Percentiles rank a stretch among this genome's conserved stretches.
Conservation (phyloP, 2,888 invertebrate genomes). For the Ceratothoa steindachneri region DNA sequence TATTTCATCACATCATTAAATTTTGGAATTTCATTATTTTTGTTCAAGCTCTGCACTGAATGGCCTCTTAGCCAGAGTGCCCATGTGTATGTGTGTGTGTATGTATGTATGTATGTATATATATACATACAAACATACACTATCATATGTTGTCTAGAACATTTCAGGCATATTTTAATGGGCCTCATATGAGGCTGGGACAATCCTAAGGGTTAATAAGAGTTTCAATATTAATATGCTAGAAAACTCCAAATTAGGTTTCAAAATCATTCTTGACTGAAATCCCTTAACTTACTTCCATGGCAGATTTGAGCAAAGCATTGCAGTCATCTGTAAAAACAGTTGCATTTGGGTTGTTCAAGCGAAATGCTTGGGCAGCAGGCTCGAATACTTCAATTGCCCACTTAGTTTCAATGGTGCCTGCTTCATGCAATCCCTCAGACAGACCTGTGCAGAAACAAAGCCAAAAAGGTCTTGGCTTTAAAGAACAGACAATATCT, state of each 20-base stretch:
- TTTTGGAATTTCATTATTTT: too few species aligned
- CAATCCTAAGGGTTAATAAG: too few species aligned
- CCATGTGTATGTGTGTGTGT: neutral
- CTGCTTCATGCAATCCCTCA: conserved; percentile 58
- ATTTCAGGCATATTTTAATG: too few species aligned
- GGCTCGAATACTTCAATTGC: conserved; percentile 74
- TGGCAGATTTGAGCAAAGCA: conserved; percentile 63
- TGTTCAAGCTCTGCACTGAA: neutral
- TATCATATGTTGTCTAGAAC: too few species aligned
- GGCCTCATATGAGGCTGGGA: too few species aligned
- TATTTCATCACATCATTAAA: too few species aligned
- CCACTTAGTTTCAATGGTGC: conserved; percentile 68
- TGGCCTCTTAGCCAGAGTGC: neutral
- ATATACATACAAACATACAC: neutral
- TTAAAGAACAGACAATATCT: neutral
- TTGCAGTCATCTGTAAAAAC: conserved; percentile 83
- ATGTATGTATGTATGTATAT: neutral
- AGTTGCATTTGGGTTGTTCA: conserved; percentile 68
- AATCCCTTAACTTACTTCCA: conserved; percentile 61
- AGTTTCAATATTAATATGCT: too few species aligned
- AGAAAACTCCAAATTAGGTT: too few species aligned
- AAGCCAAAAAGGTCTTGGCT: neutral
- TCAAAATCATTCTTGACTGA: too few species aligned
- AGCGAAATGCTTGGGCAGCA: conserved; percentile 72
- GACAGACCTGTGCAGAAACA: conserved; percentile 32